These are phyloP conservation scores for Phrynocephalus vlangalii DNA, from an alignment of 2,797 vertebrate species.

Conservation along the genomic window DNA sequence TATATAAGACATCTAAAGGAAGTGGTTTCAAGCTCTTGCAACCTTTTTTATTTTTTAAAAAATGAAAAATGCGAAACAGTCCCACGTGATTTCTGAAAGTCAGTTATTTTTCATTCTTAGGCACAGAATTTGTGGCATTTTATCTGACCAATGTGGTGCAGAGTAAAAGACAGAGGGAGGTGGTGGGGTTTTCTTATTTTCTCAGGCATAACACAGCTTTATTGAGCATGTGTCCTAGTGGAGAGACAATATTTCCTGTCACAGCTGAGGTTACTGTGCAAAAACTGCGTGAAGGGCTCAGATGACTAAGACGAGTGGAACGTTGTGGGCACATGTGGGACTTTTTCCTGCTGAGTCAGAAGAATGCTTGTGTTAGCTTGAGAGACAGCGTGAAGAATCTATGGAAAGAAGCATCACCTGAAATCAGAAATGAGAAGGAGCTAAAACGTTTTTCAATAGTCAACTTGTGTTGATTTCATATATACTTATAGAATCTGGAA, in stretches of 20 bases:
- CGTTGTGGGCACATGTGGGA: background rate
- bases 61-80: background rate
- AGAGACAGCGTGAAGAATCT: background rate
- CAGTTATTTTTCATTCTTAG: background rate
- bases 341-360: slow-evolving; percentile 1
- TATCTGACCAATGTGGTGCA: background rate
- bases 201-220: background rate
- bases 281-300: background rate
- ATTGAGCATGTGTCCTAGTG: background rate
- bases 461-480: too few relatives aligned
- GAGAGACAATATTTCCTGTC: background rate
- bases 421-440: background rate
- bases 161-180: background rate
- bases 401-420: background rate
- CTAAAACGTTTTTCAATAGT: too few relatives aligned
- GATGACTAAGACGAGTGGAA: background rate
- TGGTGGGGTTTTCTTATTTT: background rate
- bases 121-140: background rate
- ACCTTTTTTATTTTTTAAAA: background rate
- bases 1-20: slow-evolving; percentile 11
- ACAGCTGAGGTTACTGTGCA: background rate
- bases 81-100: background rate
- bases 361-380: background rate
- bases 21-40: background rate
- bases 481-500: too few relatives aligned